A percentile compares a stretch with the other conserved stretches of the same genome.
Conservation (phyloP, 2,797 vertebrate genomes). For the Brachymystax lenok region DNA sequence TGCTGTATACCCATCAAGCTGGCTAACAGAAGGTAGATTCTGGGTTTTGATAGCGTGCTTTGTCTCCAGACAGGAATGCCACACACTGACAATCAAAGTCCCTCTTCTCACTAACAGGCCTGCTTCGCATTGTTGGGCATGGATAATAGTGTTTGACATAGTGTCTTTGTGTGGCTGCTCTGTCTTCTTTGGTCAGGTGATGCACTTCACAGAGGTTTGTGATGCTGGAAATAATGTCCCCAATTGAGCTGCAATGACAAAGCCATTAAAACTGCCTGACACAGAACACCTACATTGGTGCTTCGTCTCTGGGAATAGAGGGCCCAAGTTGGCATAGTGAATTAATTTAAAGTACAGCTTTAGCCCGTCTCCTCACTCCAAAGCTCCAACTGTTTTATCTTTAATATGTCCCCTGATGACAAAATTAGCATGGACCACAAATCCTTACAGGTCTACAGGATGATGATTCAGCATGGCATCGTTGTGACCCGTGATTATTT, state of each 20-base stretch:
- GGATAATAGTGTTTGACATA: neutral
- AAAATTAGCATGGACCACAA: slow-evolving; percentile 18
- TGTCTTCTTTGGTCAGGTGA: neutral
- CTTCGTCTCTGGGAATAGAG: slow-evolving; percentile 13
- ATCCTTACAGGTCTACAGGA: neutral
- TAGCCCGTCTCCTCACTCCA: slow-evolving; percentile 33
- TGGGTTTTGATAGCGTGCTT: neutral
- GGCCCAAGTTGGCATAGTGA: slow-evolving; percentile 55
- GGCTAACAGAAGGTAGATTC: neutral
- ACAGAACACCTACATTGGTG: slow-evolving; percentile 12
- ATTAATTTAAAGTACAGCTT: slow-evolving; percentile 53
- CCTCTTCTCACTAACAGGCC: neutral
- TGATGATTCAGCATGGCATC: neutral
- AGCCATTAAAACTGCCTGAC: neutral
- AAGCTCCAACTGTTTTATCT: slow-evolving; percentile 42
- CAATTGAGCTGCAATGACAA: neutral
- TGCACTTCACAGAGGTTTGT: neutral
- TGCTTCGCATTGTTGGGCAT: neutral
- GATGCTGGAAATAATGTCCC: slow-evolving; percentile 7
- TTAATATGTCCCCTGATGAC: slow-evolving; percentile 47
- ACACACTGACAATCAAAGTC: neutral
- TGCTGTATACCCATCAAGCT: neutral
- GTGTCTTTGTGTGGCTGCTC: neutral
- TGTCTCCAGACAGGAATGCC: neutral
- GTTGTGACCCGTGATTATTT: neutral